A percentile compares a stretch with the other conserved stretches of the same genome.
Evolutionary conservation across 2,113 vertebrate genomes (phyloP).

Genomic region (Lycaon pictus): DNA sequence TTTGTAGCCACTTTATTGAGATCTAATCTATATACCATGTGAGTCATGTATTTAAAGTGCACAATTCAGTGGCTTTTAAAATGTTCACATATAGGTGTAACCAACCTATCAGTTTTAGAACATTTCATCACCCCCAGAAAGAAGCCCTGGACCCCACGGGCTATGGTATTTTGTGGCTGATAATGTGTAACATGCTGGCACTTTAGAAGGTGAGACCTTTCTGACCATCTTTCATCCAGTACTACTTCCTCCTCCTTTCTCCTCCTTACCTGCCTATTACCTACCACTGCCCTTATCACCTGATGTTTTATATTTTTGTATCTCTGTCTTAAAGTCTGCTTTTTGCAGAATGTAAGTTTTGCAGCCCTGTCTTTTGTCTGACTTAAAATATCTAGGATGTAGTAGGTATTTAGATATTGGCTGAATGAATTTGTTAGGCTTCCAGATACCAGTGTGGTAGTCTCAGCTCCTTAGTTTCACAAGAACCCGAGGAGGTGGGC

Average conservation of each 20-base stretch:
- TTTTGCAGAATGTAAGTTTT: not conserved
- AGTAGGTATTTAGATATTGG: not conserved
- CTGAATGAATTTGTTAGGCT: not conserved
- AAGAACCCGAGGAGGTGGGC: not conserved
- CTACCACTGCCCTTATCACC: no score
- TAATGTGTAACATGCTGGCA: rapidly evolving
- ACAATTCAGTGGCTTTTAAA: not conserved
- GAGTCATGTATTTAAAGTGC: not conserved
- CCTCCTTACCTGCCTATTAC: not conserved
- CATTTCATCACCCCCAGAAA: not conserved
- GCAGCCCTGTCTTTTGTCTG: not conserved
- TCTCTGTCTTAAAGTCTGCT: not conserved
- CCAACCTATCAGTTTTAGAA: not conserved
- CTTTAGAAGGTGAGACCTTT: not conserved
- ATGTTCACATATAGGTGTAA: not conserved
- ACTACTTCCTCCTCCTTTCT: not conserved
- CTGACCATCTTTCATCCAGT: not conserved
- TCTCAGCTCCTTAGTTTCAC: not conserved
- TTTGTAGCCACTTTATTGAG: not conserved
- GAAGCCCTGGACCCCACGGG: not conserved
- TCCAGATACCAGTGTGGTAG: not conserved
- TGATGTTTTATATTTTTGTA: not conserved
- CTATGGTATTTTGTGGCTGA: not conserved
- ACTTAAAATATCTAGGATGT: not conserved
- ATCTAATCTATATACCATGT: not conserved